Evolutionary conservation across 2,797 vertebrate genomes (phyloP), one percentile per base, ranked within the genome.

Genomic region (Gallinago solitaria): DNA sequence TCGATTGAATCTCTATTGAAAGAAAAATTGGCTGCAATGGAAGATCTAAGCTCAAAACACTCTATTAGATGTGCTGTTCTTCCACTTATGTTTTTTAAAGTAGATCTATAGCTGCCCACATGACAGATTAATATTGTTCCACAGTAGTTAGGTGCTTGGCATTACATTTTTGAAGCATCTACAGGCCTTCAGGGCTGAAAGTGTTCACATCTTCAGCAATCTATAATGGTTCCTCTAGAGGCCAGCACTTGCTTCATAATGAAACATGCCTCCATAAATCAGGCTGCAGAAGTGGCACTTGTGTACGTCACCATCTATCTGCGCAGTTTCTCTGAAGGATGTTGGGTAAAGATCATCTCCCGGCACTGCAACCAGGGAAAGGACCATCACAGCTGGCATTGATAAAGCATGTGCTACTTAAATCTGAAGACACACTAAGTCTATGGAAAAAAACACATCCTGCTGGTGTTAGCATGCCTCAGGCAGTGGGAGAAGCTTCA

Each of bases 241-340:
- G 98, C 98, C 97, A 96, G 92, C 93, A 90, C 96, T 97, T 97
- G 98, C 98, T 97, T 96, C 98, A 93, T 97, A 96, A 98, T 98
- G 97, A 99, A 98, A 98, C 98, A 98, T 97, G 98, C 97, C 96
- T 90, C 98, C 98, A 99, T 99, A 98, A 99, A 99, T 99, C 99
- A 99, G 98, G 92, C 85, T 77, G 97, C 98, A 98, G 98, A 98
- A 98, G 98, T 98, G 98, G 98, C 98, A 98, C 96, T 97, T 73
- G 95, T 93, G 96, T 92, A 95, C 83, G 73, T 97, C 98, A 96
- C 98, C 98, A 98, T 98, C 98, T 95, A 98, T 98, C 98, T 98
- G 96, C 32, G 70, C 88, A 85, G 96, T 69, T 91, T 84, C 94
- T 95, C 96, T 93, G 92, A 93, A 94, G 97, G 97, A 94, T 84